Conservation (phyloP, 2,888 invertebrate species). For the Mesorhabditis spiculigera region DNA sequence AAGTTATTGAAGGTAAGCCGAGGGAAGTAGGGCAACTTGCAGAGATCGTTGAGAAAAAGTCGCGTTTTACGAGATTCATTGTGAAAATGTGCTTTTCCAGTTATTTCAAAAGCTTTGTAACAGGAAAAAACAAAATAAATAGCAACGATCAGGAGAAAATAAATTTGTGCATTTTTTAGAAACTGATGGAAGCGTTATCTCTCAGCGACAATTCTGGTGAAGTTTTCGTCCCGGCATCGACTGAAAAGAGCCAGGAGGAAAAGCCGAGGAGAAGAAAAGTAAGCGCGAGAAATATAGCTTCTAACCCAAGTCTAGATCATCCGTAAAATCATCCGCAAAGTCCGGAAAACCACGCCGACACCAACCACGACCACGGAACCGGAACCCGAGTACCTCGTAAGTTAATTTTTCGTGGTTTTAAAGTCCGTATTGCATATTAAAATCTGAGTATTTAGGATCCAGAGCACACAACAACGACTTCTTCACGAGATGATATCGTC, state of each 20-base stretch:
- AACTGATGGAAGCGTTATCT: not conserved
- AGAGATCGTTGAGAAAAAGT: too few species aligned
- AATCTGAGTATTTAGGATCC: not conserved
- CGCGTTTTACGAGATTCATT: too few species aligned
- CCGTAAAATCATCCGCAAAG: not conserved
- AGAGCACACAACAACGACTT: not conserved
- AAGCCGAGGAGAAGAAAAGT: not conserved
- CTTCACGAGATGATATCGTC: not conserved
- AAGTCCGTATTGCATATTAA: not conserved
- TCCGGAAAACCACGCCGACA: not conserved
- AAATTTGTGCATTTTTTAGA: too few species aligned
- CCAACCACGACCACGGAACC: slow-evolving; percentile 7
- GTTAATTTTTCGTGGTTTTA: not conserved
- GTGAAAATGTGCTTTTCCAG: too few species aligned
- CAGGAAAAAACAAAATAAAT: too few species aligned
- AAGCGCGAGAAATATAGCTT: not conserved
- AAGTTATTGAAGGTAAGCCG: too few species aligned
- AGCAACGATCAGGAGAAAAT: too few species aligned
- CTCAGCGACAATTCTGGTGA: not conserved
- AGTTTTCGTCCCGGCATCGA: not conserved
- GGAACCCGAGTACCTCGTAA: slow-evolving; percentile 1
- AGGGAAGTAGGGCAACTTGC: too few species aligned
- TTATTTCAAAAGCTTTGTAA: too few species aligned
- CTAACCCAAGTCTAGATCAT: not conserved
- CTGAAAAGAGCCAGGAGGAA: not conserved